Conservation (phyloP, 2,797 vertebrate genomes). For the Tympanoctomys barrerae region DNA sequence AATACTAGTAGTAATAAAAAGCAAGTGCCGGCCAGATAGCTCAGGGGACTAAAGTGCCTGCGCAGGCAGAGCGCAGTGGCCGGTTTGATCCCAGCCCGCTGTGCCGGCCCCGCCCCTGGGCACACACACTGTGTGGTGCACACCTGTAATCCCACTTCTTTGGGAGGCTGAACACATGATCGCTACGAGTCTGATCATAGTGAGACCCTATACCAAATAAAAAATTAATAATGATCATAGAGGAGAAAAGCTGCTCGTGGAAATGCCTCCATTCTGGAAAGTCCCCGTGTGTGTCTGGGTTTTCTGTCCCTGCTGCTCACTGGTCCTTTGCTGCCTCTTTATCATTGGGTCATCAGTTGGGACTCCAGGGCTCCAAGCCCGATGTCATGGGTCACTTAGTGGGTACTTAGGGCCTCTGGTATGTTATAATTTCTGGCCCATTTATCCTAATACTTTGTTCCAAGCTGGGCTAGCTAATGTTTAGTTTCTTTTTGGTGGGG, state of each 20-base stretch:
- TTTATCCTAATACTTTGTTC: constrained; percentile 25
- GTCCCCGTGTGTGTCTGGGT: background rate
- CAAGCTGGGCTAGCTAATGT: background rate
- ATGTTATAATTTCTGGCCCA: background rate
- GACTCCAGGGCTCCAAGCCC: background rate
- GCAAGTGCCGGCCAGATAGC: no score
- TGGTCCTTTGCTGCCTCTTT: background rate
- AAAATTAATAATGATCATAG: background rate
- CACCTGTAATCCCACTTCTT: no score
- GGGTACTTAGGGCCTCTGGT: background rate
- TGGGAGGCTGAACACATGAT: no score
- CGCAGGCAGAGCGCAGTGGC: no score
- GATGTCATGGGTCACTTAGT: background rate
- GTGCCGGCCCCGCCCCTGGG: no score
- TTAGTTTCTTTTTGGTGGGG: background rate
- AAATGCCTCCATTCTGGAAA: background rate
- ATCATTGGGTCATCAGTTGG: background rate
- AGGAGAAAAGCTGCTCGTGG: background rate
- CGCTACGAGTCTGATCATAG: no score
- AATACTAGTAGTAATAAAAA: no score
- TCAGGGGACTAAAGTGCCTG: no score
- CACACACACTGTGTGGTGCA: no score
- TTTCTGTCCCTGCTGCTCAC: background rate
- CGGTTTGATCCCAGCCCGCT: no score
- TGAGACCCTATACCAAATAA: no score